A percentile compares a stretch with the other conserved stretches of the same genome.
Conservation (phyloP, 2,113 vertebrate genomes). For the Crotalus tigris region DNA sequence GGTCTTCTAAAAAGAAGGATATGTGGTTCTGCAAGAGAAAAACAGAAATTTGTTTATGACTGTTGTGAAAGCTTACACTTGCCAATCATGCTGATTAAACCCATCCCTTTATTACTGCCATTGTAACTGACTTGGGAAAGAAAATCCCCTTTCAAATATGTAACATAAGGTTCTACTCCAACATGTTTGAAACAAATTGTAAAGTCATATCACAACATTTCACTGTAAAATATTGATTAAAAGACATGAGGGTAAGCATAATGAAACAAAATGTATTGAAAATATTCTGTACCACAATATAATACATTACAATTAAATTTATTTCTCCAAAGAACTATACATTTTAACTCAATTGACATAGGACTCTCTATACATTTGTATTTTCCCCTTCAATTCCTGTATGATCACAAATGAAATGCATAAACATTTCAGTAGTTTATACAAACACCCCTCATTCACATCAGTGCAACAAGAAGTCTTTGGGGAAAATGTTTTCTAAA, state of each 20-base stretch:
- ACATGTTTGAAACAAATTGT: neutral
- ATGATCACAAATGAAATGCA: neutral
- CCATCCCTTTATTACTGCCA: neutral
- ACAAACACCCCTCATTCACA: neutral
- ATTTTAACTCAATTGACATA: neutral
- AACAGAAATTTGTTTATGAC: neutral
- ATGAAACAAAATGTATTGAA: neutral
- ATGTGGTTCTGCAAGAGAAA: slow-evolving; percentile 81
- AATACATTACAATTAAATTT: neutral
- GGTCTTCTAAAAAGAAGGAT: slow-evolving; percentile 90
- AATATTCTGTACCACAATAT: neutral
- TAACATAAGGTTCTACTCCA: neutral
- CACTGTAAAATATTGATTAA: neutral
- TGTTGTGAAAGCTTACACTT: neutral
- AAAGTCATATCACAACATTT: too few relatives aligned
- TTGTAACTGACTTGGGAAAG: neutral
- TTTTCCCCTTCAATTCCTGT: neutral
- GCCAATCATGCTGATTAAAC: neutral
- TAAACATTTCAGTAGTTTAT: neutral
- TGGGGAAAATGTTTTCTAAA: neutral
- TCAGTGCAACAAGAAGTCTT: neutral
- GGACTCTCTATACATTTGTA: neutral
- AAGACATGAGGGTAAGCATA: neutral
- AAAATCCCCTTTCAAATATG: neutral
- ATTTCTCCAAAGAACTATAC: neutral